Evolutionary conservation across 2,797 vertebrate species (phyloP).

Genomic region (Arctocebus calabarensis): DNA sequence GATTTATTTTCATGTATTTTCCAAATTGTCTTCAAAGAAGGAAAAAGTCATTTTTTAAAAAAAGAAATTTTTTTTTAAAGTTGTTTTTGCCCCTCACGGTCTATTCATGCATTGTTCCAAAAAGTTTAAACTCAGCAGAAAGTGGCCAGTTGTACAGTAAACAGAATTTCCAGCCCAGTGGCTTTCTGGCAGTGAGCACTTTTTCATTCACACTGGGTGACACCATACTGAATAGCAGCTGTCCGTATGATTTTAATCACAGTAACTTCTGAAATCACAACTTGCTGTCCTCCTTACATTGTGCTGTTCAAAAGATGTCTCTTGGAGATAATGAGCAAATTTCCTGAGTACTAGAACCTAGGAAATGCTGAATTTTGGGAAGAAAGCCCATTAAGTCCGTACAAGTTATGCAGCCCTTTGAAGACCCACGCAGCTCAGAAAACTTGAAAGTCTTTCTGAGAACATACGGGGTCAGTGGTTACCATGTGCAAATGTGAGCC

Average conservation of each 20-base stretch:
- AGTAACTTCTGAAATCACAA: slow-evolving; percentile 70
- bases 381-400: slow-evolving; percentile 74
- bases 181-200: slow-evolving; percentile 63
- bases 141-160: slow-evolving; percentile 41
- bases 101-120: background rate
- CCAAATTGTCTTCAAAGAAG: slow-evolving; percentile 45
- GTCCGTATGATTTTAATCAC: slow-evolving; percentile 74
- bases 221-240: slow-evolving; percentile 70
- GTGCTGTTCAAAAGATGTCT: slow-evolving; percentile 71
- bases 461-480: slow-evolving; percentile 37
- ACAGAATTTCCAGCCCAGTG: slow-evolving; percentile 70
- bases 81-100: background rate
- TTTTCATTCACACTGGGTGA: slow-evolving; percentile 64
- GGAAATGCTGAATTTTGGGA: slow-evolving; percentile 73
- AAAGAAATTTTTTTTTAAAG: background rate
- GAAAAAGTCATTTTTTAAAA: slow-evolving; percentile 36
- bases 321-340: slow-evolving; percentile 71
- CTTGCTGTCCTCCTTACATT: slow-evolving; percentile 44
- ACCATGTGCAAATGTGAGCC: slow-evolving; percentile 62
- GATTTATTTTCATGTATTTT: slow-evolving; percentile 56
- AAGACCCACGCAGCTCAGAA: slow-evolving; percentile 43
- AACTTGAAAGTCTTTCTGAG: slow-evolving; percentile 63
- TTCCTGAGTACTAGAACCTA: slow-evolving; percentile 28
- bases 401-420: slow-evolving; percentile 51
- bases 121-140: slow-evolving; percentile 41